These are phyloP conservation scores for Varanus salvator DNA, from an alignment of 2,113 vertebrate genomes.

Conservation along the genomic window DNA sequence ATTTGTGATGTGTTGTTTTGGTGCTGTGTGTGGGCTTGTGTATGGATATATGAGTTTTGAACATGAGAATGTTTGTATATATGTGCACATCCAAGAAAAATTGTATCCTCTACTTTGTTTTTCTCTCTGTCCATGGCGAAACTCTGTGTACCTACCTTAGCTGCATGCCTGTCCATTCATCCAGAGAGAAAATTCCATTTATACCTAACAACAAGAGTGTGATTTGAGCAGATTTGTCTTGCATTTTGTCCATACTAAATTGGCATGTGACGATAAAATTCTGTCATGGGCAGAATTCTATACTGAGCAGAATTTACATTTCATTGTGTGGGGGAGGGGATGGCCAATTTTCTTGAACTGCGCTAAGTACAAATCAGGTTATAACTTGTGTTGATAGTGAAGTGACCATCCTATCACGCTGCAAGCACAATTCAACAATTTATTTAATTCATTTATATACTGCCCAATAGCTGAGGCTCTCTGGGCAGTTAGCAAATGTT, in stretches of 20 bases:
- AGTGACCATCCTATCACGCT: too few species aligned
- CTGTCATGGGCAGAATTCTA: too few species aligned
- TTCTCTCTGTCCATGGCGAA: not conserved
- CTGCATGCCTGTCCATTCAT: not conserved
- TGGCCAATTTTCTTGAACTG: not conserved
- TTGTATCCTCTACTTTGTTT: not conserved
- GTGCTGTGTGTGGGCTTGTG: not conserved
- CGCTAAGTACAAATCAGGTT: not conserved
- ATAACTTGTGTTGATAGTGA: not conserved
- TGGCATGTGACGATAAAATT: not conserved
- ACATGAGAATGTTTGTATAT: not conserved
- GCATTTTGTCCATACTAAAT: not conserved
- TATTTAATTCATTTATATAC: too few species aligned
- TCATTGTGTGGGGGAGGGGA: not conserved
- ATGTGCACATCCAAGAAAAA: not conserved
- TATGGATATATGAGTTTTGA: not conserved
- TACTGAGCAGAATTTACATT: not conserved
- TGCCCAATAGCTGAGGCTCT: too few species aligned
- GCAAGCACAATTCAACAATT: not conserved
- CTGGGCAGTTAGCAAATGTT: too few species aligned
- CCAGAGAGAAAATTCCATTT: not conserved
- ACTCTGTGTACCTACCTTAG: too few species aligned
- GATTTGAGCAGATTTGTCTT: not conserved
- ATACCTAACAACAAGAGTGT: not conserved
- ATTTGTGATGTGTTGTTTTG: not conserved